These are phyloP conservation scores for Gerosis bhagava DNA, from an alignment of 2,888 invertebrate genomes.

Conservation along the genomic window DNA sequence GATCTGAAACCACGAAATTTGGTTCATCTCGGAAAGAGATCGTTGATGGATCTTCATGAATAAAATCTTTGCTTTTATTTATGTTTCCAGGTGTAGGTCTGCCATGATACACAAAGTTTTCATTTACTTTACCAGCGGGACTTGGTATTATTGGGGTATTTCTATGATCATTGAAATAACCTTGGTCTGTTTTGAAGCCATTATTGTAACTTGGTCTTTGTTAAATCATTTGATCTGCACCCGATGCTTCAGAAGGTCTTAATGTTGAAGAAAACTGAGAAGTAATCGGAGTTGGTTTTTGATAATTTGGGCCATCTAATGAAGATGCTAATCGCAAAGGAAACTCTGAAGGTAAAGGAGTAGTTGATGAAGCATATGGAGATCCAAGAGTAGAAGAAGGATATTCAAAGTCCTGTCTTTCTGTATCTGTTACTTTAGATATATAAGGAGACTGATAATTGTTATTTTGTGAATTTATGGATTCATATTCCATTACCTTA, in stretches of 20 bases:
- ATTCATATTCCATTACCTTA: too few relatives aligned
- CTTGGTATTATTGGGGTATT: neutral
- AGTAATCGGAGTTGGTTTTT: neutral
- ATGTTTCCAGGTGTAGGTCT: neutral
- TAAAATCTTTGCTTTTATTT: neutral
- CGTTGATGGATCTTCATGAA: neutral
- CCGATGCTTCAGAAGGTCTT: neutral
- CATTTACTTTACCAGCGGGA: neutral
- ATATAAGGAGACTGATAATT: too few relatives aligned
- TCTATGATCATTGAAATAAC: neutral
- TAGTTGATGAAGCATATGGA: slow-evolving; percentile 31
- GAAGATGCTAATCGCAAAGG: slow-evolving; percentile 2
- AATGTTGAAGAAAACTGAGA: neutral
- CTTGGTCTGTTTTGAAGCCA: neutral
- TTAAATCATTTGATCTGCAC: neutral
- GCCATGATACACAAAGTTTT: slow-evolving; percentile 1
- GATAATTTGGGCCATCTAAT: neutral
- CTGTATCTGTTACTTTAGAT: neutral
- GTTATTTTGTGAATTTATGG: neutral
- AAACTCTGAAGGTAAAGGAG: slow-evolving; percentile 33
- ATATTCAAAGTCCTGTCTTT: neutral
- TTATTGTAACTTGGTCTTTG: neutral
- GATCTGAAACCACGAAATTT: neutral
- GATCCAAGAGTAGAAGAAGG: neutral
- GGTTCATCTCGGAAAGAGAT: neutral